Base-by-base conservation (phyloP, 2,888 invertebrate genomes). In the Falcaria lacertinaria region DNA sequence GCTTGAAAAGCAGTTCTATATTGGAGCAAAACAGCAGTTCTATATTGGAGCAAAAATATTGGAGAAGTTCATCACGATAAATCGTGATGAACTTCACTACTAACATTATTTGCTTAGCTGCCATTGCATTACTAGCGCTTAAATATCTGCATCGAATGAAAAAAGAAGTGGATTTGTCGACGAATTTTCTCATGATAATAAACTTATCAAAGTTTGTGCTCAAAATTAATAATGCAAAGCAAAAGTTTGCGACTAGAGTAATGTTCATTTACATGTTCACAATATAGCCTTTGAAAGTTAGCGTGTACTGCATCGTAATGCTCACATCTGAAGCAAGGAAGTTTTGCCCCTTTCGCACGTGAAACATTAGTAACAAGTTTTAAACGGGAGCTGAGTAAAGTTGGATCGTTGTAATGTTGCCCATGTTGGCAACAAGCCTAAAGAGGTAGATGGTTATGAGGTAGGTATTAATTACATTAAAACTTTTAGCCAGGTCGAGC, bases 341-440 rank as follows among this genome's bases (percentile, higher is more conserved):
- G 7, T 28, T 11, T 7, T 7, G 3, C 28, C 28, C 28, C 28
- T 28, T 28, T 11, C 28, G 28, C 11, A 11, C 11, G 28, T 28
- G 28, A 4, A 28, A 28, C 28, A 28, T 28, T 11, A 28, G 33
- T 42, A 40, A 47, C n/a, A n/a, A 47, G 52, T 41, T 51, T 48
- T 44, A 48, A 56, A 48, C 52, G 51, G 50, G 46, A 56, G 56
- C 39, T 57, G 46, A 41, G 47, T 48, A 48, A 48, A 45, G 42
- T 54, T 51, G 51, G 49, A 41, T 37, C 44, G 41, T 42, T 34
- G 51, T 50, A 52, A 62, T 52, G 46, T 34, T 41, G 48, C 46
- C 44, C 35, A 36, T 32, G 34, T 39, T 41, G 32, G 17, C 33
- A 33, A 25, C 28, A 43, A 36, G 17, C 35, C 35, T 17, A 35